Conservation (phyloP, 2,888 invertebrate species). For the Lysandra bellargus region DNA sequence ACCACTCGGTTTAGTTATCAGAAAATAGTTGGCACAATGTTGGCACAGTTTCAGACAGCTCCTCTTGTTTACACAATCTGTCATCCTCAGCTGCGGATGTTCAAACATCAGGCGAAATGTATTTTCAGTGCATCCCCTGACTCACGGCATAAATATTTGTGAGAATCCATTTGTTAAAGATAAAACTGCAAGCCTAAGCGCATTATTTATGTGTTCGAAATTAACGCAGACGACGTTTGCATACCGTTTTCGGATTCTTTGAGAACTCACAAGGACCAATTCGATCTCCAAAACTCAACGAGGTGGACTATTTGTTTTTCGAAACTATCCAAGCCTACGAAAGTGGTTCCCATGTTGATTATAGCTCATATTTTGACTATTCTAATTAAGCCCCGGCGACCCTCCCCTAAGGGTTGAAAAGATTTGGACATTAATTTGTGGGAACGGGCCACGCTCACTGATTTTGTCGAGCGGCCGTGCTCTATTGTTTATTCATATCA, state of each 20-base stretch:
- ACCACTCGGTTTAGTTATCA: background rate
- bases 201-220: background rate
- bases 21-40: slow-evolving; percentile 1
- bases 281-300: background rate
- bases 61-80: slow-evolving; percentile 15
- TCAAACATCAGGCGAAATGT: slow-evolving; percentile 12
- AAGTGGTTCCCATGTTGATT: slow-evolving; percentile 68
- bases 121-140: slow-evolving; percentile 27
- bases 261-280: background rate
- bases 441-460: slow-evolving; percentile 61
- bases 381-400: slow-evolving; percentile 66
- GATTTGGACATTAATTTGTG: slow-evolving; percentile 67
- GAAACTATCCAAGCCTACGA: slow-evolving; percentile 42
- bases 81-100: slow-evolving; percentile 1
- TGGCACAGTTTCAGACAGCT: slow-evolving; percentile 21
- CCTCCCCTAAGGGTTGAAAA: slow-evolving; percentile 51
- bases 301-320: slow-evolving; percentile 28
- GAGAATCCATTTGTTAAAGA: slow-evolving; percentile 19
- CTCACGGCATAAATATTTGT: slow-evolving; percentile 1
- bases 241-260: background rate
- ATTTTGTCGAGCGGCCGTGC: slow-evolving; percentile 37
- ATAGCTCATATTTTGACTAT: slow-evolving; percentile 67
- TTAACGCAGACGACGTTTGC: background rate
- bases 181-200: background rate
- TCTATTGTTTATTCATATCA: slow-evolving; percentile 39